phyloP scores from a whole-genome alignment of 2,113 vertebrate species.

The Chloroceryle aenea region DNA sequence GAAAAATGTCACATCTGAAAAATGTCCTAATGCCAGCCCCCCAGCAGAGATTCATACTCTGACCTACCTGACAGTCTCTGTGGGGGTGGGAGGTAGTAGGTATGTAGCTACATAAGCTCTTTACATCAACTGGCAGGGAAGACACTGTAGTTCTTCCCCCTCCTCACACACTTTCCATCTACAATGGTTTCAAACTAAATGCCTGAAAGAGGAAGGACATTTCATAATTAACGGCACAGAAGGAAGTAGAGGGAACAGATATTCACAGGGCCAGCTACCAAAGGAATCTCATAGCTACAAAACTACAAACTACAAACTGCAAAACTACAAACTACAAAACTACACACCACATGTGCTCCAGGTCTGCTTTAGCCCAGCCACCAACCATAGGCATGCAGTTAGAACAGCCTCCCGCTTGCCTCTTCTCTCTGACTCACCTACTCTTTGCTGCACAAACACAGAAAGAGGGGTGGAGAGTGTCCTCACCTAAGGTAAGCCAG shows the following conservation, averaged over 20 bases:
- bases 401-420: no score
- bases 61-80: neutral
- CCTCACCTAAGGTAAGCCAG: neutral
- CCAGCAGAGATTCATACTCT: neutral
- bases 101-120: neutral
- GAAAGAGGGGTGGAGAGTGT: neutral
- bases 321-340: neutral
- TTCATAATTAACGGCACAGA: neutral
- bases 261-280: neutral
- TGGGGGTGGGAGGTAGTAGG: neutral
- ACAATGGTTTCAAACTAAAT: neutral
- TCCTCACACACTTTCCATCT: neutral
- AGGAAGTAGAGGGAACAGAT: neutral
- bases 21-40: neutral
- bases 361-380: neutral
- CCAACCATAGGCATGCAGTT: rapidly evolving
- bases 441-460: neutral
- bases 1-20: neutral
- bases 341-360: rapidly evolving
- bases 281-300: neutral
- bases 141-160: neutral
- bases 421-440: neutral
- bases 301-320: neutral
- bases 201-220: constrained; percentile 6
- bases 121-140: neutral